phyloP scores from a whole-genome alignment of 2,113 vertebrate species.

The Dunckerocampus dactyliophorus region DNA sequence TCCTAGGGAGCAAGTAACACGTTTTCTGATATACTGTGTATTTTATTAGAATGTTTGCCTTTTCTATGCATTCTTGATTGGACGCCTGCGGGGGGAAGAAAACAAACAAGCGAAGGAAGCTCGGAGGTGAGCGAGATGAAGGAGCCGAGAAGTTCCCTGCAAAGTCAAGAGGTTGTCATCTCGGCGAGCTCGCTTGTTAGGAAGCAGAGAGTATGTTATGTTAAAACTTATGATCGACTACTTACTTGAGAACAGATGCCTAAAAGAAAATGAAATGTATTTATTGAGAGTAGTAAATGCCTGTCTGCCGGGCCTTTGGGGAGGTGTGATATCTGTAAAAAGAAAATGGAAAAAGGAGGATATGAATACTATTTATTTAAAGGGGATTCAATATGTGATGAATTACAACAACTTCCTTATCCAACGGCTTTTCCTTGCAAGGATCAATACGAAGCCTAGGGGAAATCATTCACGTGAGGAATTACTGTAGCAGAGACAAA shows the following conservation, averaged over 20 bases:
- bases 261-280: no score
- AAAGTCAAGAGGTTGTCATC: constrained; percentile 16
- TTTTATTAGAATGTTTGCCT: constrained; percentile 31
- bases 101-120: constrained; percentile 26
- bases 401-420: neutral
- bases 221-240: neutral
- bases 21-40: constrained; percentile 22
- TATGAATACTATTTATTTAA: neutral
- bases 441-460: neutral
- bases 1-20: neutral
- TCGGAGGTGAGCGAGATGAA: constrained; percentile 18
- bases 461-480: neutral
- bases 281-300: no score
- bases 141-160: constrained; percentile 12
- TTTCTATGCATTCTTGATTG: constrained; percentile 24
- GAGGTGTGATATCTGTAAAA: no score
- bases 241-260: no score
- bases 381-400: neutral
- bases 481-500: neutral
- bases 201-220: constrained; percentile 1
- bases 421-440: neutral
- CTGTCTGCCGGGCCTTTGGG: no score
- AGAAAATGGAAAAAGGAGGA: no score
- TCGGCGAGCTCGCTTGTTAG: constrained; percentile 5
- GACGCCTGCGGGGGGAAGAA: constrained; percentile 32